These are phyloP conservation scores for Seira musarum DNA, from an alignment of 2,888 invertebrate species.

Conservation along the genomic window DNA sequence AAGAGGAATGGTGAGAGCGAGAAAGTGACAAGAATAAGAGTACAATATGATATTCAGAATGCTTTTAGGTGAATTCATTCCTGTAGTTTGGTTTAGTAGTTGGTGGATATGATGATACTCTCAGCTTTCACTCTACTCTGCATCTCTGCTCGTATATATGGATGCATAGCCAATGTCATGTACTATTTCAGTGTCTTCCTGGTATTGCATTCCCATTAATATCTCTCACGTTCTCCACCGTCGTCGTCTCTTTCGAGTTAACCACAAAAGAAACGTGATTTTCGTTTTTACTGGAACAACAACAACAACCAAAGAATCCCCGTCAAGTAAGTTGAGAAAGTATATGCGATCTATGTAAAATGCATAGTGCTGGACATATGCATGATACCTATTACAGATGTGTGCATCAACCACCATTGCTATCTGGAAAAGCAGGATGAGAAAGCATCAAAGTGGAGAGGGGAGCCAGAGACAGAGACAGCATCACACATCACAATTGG, in stretches of 20 bases:
- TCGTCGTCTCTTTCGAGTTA: neutral
- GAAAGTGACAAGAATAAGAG: constrained; percentile 3
- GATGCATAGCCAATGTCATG: neutral
- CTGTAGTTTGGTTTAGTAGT: neutral
- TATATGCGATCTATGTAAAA: too few species aligned
- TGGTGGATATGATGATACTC: neutral
- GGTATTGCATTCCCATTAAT: neutral
- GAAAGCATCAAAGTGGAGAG: too few species aligned
- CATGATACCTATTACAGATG: too few species aligned
- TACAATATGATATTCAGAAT: too few species aligned
- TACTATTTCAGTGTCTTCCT: neutral
- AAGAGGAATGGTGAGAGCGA: neutral
- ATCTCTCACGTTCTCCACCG: neutral
- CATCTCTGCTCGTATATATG: neutral
- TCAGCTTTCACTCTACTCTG: constrained; percentile 6
- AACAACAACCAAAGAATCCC: neutral
- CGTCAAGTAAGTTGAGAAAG: neutral
- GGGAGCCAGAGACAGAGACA: neutral
- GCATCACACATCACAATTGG: neutral
- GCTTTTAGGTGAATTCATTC: too few species aligned
- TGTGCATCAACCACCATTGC: too few species aligned
- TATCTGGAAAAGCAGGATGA: too few species aligned
- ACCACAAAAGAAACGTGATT: neutral
- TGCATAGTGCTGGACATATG: too few species aligned
- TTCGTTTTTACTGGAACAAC: constrained; percentile 1